Percentiles rank a stretch among this genome's conserved stretches.
phyloP scores from a whole-genome alignment of 2,797 vertebrate species.

The Babyrousa celebensis region DNA sequence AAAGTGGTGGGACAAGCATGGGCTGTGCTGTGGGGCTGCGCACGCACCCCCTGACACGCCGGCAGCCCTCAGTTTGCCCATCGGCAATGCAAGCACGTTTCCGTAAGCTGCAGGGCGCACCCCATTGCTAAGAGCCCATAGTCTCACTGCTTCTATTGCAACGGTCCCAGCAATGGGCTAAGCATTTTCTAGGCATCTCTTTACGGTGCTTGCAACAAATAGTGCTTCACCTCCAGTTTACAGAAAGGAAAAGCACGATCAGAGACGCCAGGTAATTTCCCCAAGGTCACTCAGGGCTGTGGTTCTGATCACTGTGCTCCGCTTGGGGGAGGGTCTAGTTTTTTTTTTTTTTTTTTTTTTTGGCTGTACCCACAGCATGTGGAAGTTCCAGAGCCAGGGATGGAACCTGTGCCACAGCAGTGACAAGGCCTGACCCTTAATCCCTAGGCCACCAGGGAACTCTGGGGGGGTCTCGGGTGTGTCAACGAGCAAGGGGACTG shows the following conservation, averaged over 20 bases:
- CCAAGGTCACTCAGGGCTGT: neutral
- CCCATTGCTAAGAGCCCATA: accelerated
- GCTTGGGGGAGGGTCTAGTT: accelerated
- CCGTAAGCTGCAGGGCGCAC: accelerated
- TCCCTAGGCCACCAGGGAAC: too few relatives aligned
- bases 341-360: too few relatives aligned
- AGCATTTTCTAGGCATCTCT: accelerated
- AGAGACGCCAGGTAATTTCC: neutral
- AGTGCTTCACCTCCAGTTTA: accelerated
- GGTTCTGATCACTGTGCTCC: accelerated
- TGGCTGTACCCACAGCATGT: too few relatives aligned
- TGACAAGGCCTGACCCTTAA: too few relatives aligned
- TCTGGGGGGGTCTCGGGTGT: too few relatives aligned
- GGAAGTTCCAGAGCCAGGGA: too few relatives aligned
- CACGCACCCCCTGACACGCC: accelerated
- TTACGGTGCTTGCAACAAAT: accelerated
- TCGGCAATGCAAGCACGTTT: accelerated
- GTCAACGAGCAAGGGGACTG: neutral
- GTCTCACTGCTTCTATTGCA: accelerated
- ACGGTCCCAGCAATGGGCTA: accelerated
- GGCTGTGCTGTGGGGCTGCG: neutral
- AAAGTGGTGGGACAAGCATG: accelerated
- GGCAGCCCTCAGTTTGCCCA: accelerated
- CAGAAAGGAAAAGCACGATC: neutral
- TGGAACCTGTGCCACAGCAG: too few relatives aligned